A percentile compares a stretch with the other conserved stretches of the same genome.
Conservation (phyloP, 2,888 invertebrate species). For the Unio pictorum region DNA sequence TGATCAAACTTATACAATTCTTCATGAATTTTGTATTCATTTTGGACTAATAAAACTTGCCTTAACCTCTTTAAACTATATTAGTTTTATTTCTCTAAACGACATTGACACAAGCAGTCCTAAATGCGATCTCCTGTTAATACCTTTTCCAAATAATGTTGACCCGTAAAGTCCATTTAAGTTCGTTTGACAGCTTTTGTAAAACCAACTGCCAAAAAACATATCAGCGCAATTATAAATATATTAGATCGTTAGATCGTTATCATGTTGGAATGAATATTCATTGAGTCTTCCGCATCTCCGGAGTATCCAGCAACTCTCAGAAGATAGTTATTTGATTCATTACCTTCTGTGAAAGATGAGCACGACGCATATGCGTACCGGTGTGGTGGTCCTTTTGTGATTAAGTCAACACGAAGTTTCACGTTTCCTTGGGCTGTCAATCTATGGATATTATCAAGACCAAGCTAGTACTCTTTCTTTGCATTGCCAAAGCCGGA, state of each 20-base stretch:
- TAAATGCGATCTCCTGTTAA: too few species aligned
- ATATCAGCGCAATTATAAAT: conserved; percentile 10
- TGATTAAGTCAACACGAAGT: conserved; percentile 14
- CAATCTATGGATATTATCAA: conserved; percentile 7
- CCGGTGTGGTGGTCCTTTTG: neutral
- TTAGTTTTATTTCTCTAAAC: too few species aligned
- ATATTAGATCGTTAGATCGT: conserved; percentile 3
- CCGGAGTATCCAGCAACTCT: conserved; percentile 8
- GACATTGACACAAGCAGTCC: too few species aligned
- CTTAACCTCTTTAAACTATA: too few species aligned
- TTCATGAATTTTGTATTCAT: too few species aligned
- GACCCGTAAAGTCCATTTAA: too few species aligned
- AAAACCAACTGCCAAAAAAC: too few species aligned
- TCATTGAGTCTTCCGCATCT: conserved; percentile 11
- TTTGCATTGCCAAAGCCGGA: conserved; percentile 18
- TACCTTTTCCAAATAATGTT: too few species aligned
- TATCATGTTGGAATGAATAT: neutral
- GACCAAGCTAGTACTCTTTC: conserved; percentile 18
- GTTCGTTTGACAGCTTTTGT: too few species aligned
- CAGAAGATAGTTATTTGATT: conserved; percentile 4
- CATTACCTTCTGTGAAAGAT: conserved; percentile 8
- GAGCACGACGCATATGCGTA: conserved; percentile 6
- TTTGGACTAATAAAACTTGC: too few species aligned
- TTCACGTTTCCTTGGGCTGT: conserved; percentile 3
- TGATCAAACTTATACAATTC: too few species aligned